A percentile compares a stretch with the other conserved stretches of the same genome.
phyloP scores from a whole-genome alignment of 2,888 invertebrate genomes.

The Cheilosia impressa region DNA sequence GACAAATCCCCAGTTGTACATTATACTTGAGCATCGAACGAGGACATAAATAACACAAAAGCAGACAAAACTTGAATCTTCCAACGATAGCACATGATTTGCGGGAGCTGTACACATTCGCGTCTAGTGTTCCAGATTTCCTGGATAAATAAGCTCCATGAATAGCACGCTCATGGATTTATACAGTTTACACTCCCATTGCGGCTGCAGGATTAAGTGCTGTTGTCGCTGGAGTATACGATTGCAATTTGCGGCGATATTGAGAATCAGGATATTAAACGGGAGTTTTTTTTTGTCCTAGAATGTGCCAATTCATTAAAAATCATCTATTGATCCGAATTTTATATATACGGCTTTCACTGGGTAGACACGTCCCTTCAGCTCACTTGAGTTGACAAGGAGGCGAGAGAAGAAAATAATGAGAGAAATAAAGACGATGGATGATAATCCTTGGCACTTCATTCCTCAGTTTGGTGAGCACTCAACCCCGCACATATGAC shows the following conservation, averaged over 20 bases:
- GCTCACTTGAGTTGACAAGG: constrained; percentile 44
- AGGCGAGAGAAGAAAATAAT: constrained; percentile 66
- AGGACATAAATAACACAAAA: constrained; percentile 11
- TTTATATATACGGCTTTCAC: constrained; percentile 28
- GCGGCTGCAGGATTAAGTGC: constrained; percentile 65
- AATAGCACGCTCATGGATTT: constrained; percentile 41
- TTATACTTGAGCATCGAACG: constrained; percentile 1
- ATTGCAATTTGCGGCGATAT: constrained; percentile 65
- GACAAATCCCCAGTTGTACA: neutral
- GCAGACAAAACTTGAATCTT: constrained; percentile 30
- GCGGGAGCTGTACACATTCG: constrained; percentile 33
- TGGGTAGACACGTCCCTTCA: neutral
- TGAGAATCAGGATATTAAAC: constrained; percentile 44
- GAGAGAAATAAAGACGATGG: constrained; percentile 70
- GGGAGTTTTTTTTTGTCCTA: neutral
- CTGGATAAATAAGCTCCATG: constrained; percentile 63
- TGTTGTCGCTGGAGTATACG: constrained; percentile 43
- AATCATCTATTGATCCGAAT: constrained; percentile 62
- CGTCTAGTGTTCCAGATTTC: constrained; percentile 37
- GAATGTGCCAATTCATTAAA: constrained; percentile 69
- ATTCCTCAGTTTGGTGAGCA: constrained; percentile 45
- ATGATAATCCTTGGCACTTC: constrained; percentile 65
- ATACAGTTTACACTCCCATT: constrained; percentile 33
- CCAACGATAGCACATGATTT: constrained; percentile 30
- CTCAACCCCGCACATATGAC: constrained; percentile 56